Evolutionary conservation across 2,113 vertebrate species (phyloP).

Genomic region (Colinus virginianus): DNA sequence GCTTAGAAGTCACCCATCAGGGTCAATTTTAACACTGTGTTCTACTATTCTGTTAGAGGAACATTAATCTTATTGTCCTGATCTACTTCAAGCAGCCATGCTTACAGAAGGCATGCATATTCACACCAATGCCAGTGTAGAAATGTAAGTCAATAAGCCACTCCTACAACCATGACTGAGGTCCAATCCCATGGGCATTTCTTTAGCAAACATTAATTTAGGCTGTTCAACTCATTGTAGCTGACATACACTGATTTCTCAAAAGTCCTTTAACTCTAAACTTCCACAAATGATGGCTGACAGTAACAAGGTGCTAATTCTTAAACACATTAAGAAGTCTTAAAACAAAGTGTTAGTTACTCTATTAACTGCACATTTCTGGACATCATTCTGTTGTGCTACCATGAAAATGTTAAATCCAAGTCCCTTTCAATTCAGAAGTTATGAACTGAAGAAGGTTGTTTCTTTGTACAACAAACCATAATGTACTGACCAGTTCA

Average conservation of each 20-base stretch:
- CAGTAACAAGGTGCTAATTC: not conserved
- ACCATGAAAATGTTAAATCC: not conserved
- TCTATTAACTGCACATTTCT: not conserved
- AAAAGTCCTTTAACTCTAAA: not conserved
- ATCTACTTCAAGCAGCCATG: not conserved
- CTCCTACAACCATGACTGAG: not conserved
- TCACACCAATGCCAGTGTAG: not conserved
- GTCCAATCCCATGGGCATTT: not conserved
- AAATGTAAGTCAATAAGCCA: not conserved
- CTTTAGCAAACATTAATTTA: not conserved
- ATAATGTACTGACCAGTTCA: rapidly evolving
- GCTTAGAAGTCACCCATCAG: not conserved
- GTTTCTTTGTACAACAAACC: not conserved
- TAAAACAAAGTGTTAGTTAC: not conserved
- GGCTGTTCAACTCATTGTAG: not conserved
- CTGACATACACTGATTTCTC: not conserved
- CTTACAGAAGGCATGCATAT: not conserved
- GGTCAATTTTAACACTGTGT: not conserved
- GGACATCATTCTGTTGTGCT: rapidly evolving
- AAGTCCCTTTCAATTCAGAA: not conserved
- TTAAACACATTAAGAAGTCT: not conserved
- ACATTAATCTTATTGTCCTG: not conserved
- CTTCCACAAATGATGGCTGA: not conserved
- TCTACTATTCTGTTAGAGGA: not conserved
- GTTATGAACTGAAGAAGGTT: not conserved